phyloP scores from a whole-genome alignment of 1,140 invertebrate species.

The Chymomyza costata region DNA sequence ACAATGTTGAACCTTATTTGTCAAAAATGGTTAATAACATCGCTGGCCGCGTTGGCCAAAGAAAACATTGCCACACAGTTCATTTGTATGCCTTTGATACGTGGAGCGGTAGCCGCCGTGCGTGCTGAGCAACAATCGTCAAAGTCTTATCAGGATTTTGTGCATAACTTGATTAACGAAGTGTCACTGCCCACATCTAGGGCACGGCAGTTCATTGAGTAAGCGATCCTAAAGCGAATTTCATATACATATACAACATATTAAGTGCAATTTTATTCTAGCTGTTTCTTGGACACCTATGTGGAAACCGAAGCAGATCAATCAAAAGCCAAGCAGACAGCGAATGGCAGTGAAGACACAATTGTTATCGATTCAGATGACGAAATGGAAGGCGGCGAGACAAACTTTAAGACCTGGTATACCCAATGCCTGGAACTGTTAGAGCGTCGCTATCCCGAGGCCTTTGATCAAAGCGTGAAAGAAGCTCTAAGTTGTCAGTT shows the following conservation, averaged over 20 bases:
- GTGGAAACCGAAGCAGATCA: constrained; percentile 11
- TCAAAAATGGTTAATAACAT: constrained; percentile 51
- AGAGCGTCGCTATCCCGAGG: constrained; percentile 81
- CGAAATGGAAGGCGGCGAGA: constrained; percentile 30
- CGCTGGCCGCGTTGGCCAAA: constrained; percentile 39
- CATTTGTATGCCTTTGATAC: constrained; percentile 52
- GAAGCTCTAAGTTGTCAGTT: constrained; percentile 56
- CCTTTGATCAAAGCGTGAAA: constrained; percentile 81
- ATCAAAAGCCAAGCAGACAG: constrained; percentile 17
- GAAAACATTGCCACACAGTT: constrained; percentile 52
- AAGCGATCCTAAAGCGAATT: constrained; percentile 15
- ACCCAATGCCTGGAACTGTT: constrained; percentile 76
- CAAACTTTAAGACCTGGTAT: constrained; percentile 76
- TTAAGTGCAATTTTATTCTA: constrained; percentile 50
- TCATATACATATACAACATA: background rate
- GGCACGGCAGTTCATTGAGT: constrained; percentile 77
- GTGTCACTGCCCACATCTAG: constrained; percentile 35
- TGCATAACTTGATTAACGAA: constrained; percentile 46
- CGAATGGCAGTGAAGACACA: constrained; percentile 55
- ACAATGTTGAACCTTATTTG: constrained; percentile 49
- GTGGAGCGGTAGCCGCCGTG: constrained; percentile 39
- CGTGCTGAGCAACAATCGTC: constrained; percentile 24
- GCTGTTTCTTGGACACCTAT: constrained; percentile 75
- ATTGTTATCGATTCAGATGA: constrained; percentile 75
- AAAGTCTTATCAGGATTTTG: constrained; percentile 35